These are phyloP conservation scores for Hetaerina titia DNA, from an alignment of 2,888 invertebrate genomes.

Conservation along the genomic window DNA sequence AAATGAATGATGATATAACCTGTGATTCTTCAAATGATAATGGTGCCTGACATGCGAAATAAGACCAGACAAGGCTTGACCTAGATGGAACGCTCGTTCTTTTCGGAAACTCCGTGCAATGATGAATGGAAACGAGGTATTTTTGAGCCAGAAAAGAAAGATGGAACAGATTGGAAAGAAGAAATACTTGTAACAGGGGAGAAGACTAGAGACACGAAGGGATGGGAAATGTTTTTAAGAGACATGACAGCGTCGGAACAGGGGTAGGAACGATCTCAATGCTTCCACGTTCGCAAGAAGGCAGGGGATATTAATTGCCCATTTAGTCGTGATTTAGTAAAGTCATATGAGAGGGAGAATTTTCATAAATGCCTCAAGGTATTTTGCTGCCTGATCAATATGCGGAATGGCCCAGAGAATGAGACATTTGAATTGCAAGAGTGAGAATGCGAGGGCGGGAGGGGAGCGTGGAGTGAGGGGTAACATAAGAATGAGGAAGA, in stretches of 20 bases:
- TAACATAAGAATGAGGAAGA: constrained; percentile 1
- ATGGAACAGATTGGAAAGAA: not conserved
- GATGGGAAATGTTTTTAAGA: not conserved
- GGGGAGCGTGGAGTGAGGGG: not conserved
- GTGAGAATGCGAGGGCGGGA: not conserved
- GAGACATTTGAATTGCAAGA: constrained; percentile 28
- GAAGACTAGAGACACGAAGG: not conserved
- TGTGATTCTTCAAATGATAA: too few relatives aligned
- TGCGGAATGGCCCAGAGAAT: constrained; percentile 58
- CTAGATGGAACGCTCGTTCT: not conserved
- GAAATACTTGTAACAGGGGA: not conserved
- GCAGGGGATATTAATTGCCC: constrained; percentile 58
- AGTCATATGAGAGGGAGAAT: constrained; percentile 54
- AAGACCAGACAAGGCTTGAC: not conserved
- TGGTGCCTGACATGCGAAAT: not conserved
- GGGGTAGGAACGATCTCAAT: not conserved
- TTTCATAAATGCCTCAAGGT: constrained; percentile 2
- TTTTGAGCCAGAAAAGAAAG: not conserved
- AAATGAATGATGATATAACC: too few relatives aligned
- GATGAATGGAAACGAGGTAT: not conserved
- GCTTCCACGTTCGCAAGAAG: not conserved
- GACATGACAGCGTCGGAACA: not conserved
- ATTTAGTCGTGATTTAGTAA: constrained; percentile 63
- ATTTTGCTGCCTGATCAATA: constrained; percentile 41
- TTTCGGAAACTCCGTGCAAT: not conserved